Evolutionary conservation across 2,888 invertebrate species (phyloP), one percentile per base, ranked within the genome.

Genomic region (Disparrhopalites patrizii): DNA sequence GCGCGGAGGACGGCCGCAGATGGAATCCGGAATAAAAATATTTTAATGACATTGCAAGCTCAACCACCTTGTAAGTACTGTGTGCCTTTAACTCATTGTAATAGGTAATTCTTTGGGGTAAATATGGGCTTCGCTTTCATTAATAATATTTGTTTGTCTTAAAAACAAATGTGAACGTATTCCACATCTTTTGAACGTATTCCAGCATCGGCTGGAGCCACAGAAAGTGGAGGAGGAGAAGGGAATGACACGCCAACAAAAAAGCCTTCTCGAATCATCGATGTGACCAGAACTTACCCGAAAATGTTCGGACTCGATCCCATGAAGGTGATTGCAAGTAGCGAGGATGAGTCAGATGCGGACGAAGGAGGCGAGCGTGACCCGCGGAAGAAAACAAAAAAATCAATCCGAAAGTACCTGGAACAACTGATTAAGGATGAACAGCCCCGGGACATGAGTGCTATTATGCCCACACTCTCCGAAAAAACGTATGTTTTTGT

Each of bases 241-340:
- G 36, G 15, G 36, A 36, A 36, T 10, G 15, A 7, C 15, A 15
- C 15, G 8, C 36, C 18, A 18, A 4, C 18, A 1, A 61, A 50
- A n/a, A 64, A 31, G 33, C n/a, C 50, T 2, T 33, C 50, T 3
- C 25, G 23, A 33, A 36, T 56, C 13, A 51, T 65, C 28, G 64
- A 67, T 31, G 28, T 64, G 30, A 67, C 67, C 1, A 27, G 50
- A 30, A 36, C 47, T 1, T 47, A 55, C 30, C 60, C 54, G 1
- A 63, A 63, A 63, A 60, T 67, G 61, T 67, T 67, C 27, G 67
- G 67, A 13, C 51, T 67, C n/a, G 64, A 67, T 36, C 64, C 64
- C 10, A 64, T 61, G 64, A 38, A 50, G 27, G 54, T 57, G 15
- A 51, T 60, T 20, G 62, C 55, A 1, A 67, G 62, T 25, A 62